Evolutionary conservation across 2,797 vertebrate genomes (phyloP).

Genomic region (Salarias fasciatus): DNA sequence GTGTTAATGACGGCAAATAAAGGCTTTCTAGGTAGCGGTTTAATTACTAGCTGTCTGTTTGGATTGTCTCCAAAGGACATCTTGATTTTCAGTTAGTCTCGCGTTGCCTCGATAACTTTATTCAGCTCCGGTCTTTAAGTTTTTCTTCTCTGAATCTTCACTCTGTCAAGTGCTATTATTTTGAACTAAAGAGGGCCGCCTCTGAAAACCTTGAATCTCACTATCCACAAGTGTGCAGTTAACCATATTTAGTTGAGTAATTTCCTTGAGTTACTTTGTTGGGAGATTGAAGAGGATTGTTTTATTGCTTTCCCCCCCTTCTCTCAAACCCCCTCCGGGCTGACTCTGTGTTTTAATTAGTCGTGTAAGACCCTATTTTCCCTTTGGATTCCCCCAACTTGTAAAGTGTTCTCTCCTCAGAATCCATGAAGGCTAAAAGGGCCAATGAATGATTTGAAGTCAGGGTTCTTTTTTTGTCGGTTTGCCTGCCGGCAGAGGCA

Average conservation of each 20-base stretch:
- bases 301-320: conserved; percentile 73
- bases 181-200: conserved; percentile 15
- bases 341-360: conserved; percentile 75
- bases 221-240: conserved; percentile 49
- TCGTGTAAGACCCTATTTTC: conserved; percentile 71
- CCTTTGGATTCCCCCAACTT: conserved; percentile 69
- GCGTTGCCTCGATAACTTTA: conserved; percentile 54
- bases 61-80: no score
- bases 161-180: neutral
- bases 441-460: conserved; percentile 79
- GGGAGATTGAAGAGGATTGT: conserved; percentile 66
- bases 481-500: conserved; percentile 58
- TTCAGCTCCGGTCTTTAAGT: no score
- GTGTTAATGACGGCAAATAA: conserved; percentile 75
- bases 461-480: conserved; percentile 49
- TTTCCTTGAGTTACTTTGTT: conserved; percentile 68
- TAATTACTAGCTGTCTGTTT: no score
- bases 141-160: neutral
- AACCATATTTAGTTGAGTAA: conserved; percentile 59
- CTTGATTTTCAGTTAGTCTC: no score
- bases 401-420: conserved; percentile 72
- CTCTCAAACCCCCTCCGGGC: conserved; percentile 55
- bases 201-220: conserved; percentile 37
- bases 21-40: conserved; percentile 66
- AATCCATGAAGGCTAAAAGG: conserved; percentile 76